Conservation (phyloP, 2,113 vertebrate species). For the Oncorhynchus mykiss region DNA sequence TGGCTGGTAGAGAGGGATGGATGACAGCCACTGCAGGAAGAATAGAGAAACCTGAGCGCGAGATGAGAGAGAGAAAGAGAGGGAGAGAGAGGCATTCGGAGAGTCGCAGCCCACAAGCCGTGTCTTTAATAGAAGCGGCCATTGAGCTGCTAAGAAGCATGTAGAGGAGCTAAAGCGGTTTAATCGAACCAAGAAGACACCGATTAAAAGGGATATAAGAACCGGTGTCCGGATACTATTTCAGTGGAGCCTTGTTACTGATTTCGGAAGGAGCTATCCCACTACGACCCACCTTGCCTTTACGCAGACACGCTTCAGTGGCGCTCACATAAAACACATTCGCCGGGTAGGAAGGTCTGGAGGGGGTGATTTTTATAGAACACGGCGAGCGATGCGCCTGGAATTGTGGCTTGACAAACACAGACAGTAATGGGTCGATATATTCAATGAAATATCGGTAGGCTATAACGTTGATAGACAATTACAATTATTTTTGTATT, state of each 20-base stretch:
- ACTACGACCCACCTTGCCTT: slow-evolving; percentile 20
- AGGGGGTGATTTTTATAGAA: slow-evolving; percentile 28
- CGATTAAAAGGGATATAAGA: slow-evolving; percentile 49
- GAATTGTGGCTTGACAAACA: slow-evolving; percentile 30
- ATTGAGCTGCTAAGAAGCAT: slow-evolving; percentile 61
- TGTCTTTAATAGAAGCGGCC: slow-evolving; percentile 62
- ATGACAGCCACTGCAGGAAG: slow-evolving; percentile 58
- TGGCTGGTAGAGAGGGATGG: slow-evolving; percentile 67
- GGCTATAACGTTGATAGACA: slow-evolving; percentile 43
- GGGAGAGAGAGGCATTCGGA: slow-evolving; percentile 79
- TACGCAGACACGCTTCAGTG: slow-evolving; percentile 26
- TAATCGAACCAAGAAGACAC: slow-evolving; percentile 35
- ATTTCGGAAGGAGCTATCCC: slow-evolving; percentile 54
- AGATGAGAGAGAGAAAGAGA: slow-evolving; percentile 40
- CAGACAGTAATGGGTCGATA: slow-evolving; percentile 49
- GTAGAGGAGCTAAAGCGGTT: slow-evolving; percentile 42
- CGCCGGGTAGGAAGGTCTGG: slow-evolving; percentile 57
- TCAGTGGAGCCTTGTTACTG: slow-evolving; percentile 31
- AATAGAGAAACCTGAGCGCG: slow-evolving; percentile 61
- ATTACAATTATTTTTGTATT: background rate
- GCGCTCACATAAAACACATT: slow-evolving; percentile 32
- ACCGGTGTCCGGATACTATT: slow-evolving; percentile 54
- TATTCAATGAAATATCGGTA: background rate
- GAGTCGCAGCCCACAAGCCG: slow-evolving; percentile 36
- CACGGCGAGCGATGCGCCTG: slow-evolving; percentile 43